Conservation (phyloP, 2,797 vertebrate genomes). For the Heliangelus exortis region DNA sequence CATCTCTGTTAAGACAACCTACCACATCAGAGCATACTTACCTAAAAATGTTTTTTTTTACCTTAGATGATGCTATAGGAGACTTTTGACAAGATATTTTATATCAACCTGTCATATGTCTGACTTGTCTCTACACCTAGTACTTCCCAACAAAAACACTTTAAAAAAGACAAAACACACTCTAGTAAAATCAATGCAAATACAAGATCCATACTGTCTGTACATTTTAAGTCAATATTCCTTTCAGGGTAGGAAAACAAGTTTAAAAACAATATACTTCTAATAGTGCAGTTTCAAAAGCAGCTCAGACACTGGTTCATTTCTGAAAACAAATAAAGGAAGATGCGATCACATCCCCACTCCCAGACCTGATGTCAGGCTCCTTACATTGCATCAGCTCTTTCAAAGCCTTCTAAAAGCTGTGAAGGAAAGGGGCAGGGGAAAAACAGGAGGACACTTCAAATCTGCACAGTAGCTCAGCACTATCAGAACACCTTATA, state of each 20-base stretch:
- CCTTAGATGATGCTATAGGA: not conserved
- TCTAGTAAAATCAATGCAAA: not conserved
- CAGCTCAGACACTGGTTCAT: not conserved
- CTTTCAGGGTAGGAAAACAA: not conserved
- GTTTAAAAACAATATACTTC: not conserved
- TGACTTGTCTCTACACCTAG: not conserved
- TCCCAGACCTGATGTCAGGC: not conserved
- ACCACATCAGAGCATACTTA: not conserved
- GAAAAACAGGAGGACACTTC: not conserved
- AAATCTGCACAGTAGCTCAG: not conserved
- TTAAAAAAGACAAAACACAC: not conserved
- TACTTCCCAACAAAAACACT: not conserved
- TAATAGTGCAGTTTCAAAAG: not conserved
- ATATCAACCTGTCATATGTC: not conserved
- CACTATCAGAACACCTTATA: not conserved
- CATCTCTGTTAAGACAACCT: not conserved
- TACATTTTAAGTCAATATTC: not conserved
- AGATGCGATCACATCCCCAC: not conserved
- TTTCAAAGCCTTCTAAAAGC: not conserved
- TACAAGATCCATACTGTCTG: not conserved
- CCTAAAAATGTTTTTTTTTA: not conserved
- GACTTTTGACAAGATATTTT: not conserved
- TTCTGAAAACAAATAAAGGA: not conserved
- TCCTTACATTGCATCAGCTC: not conserved
- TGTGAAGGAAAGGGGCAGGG: not conserved